These are phyloP conservation scores for Pungitius pungitius DNA, from an alignment of 2,113 vertebrate genomes.

Conservation along the genomic window DNA sequence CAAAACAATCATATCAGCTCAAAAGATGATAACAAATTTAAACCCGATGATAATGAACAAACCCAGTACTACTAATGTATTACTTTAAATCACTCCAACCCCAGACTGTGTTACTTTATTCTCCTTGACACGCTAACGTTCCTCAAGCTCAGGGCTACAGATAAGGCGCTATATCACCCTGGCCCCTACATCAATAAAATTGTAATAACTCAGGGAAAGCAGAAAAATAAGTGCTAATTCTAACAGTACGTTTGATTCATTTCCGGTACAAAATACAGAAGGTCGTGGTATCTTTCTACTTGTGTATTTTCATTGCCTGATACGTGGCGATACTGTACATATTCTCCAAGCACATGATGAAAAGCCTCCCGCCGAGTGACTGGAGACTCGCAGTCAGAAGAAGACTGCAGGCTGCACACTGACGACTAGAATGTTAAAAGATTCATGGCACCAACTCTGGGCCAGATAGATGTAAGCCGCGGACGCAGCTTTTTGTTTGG, in stretches of 20 bases:
- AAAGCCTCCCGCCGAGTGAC: neutral
- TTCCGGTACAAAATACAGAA: too few species aligned
- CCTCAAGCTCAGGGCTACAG: neutral
- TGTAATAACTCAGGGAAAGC: too few species aligned
- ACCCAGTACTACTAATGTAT: neutral
- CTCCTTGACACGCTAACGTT: neutral
- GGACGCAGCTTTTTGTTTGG: neutral
- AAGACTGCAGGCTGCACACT: neutral
- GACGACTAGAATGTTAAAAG: constrained; percentile 3
- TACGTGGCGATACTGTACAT: too few species aligned
- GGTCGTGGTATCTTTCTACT: too few species aligned
- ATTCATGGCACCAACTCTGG: neutral
- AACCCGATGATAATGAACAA: neutral
- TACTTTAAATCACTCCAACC: neutral
- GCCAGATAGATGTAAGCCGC: neutral
- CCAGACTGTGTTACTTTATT: neutral
- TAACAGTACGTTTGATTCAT: too few species aligned
- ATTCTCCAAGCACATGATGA: neutral
- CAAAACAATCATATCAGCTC: neutral
- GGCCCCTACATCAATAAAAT: neutral
- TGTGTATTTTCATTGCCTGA: too few species aligned
- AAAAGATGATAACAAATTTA: neutral
- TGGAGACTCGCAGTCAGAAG: neutral
- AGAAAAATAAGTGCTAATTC: too few species aligned
- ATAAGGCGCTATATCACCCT: neutral